Conservation (phyloP, 2,888 invertebrate species). For the Azorinus chamasolen region DNA sequence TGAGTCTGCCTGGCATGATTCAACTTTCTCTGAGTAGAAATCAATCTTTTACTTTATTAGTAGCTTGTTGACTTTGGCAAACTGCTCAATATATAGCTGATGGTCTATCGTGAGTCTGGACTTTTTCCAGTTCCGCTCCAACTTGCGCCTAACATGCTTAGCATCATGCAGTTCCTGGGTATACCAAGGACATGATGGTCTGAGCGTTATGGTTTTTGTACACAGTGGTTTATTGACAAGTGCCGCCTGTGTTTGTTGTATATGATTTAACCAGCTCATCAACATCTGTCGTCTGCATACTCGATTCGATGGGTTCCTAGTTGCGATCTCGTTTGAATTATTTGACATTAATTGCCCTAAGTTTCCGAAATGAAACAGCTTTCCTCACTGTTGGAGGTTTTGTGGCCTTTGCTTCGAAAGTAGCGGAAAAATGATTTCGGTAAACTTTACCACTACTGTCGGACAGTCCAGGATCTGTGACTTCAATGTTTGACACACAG, state of each 20-base stretch:
- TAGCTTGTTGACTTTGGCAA: conserved; percentile 37
- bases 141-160: conserved; percentile 47
- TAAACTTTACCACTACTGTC: conserved; percentile 22
- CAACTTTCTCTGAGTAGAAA: conserved; percentile 46
- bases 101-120: conserved; percentile 45
- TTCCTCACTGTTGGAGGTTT: too few species aligned
- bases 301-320: conserved; percentile 4
- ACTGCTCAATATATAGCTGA: conserved; percentile 46
- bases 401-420: too few species aligned
- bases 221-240: conserved; percentile 36
- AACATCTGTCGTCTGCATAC: conserved; percentile 6
- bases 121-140: conserved; percentile 49
- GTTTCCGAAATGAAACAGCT: conserved; percentile 3
- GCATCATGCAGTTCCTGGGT: conserved; percentile 50
- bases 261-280: conserved; percentile 19
- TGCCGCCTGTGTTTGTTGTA: not conserved
- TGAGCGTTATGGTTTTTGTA: conserved; percentile 38
- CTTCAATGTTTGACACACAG: conserved; percentile 18
- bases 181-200: conserved; percentile 47
- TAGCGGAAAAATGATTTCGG: conserved; percentile 15
- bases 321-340: conserved; percentile 24
- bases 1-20: conserved; percentile 38
- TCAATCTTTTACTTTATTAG: conserved; percentile 23
- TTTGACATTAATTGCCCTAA: conserved; percentile 34
- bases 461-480: conserved; percentile 22